These are phyloP conservation scores for Sitobion miscanthi DNA, from an alignment of 1,140 invertebrate species.

Conservation along the genomic window DNA sequence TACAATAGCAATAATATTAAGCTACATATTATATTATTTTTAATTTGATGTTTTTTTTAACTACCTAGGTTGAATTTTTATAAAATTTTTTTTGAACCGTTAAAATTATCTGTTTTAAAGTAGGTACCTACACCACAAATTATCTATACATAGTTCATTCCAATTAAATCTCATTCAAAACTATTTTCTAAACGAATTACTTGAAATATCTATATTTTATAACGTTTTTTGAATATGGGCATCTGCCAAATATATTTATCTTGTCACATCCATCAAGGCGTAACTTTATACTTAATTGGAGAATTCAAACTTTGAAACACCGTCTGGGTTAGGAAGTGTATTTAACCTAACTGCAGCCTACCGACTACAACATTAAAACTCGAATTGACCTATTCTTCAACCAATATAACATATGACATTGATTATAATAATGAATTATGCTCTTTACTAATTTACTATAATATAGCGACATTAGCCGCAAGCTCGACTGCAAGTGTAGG, in stretches of 20 bases:
- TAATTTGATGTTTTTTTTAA: too few relatives aligned
- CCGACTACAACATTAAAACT: background rate
- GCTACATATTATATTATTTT: too few relatives aligned
- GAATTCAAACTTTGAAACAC: background rate
- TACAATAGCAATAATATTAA: too few relatives aligned
- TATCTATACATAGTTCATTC: too few relatives aligned
- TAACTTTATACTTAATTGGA: background rate
- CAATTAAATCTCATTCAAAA: too few relatives aligned
- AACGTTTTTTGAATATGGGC: background rate
- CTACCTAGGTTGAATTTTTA: too few relatives aligned
- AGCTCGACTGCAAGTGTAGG: background rate
- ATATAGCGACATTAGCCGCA: background rate
- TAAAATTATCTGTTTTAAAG: too few relatives aligned
- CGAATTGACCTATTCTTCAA: background rate
- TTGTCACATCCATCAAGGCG: background rate
- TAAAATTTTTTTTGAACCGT: too few relatives aligned
- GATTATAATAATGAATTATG: background rate
- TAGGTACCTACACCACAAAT: too few relatives aligned
- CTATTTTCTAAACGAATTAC: too few relatives aligned
- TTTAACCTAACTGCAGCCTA: background rate
- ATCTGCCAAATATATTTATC: background rate
- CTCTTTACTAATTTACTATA: background rate
- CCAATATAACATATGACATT: background rate
- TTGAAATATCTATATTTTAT: too few relatives aligned
- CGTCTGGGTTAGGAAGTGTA: background rate